A percentile compares a stretch with the other conserved stretches of the same genome.
Evolutionary conservation across 1,140 invertebrate genomes (phyloP).

Genomic region (Hermatobates lingyangjiaoensis): DNA sequence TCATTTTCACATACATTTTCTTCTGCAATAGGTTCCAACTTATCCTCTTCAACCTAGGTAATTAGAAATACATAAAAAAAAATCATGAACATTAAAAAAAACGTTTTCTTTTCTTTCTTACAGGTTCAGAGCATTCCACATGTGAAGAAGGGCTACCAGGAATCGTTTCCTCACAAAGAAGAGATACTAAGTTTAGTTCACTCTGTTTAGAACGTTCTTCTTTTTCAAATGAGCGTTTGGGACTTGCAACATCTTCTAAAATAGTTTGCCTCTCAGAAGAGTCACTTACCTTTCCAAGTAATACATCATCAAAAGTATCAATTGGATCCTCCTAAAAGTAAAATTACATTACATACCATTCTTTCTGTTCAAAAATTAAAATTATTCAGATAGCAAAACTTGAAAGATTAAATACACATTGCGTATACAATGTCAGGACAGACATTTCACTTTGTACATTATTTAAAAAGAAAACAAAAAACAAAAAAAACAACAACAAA

Average conservation of each 20-base stretch:
- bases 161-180: conserved; percentile 72
- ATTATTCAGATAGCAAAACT: not conserved
- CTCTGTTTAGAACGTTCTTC: conserved; percentile 17
- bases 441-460: not conserved
- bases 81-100: not conserved
- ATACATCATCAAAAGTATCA: conserved; percentile 4
- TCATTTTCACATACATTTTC: not conserved
- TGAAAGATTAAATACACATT: not conserved
- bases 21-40: not conserved
- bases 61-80: not conserved
- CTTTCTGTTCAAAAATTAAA: not conserved
- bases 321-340: conserved; percentile 2
- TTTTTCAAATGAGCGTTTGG: conserved; percentile 16
- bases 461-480: not conserved
- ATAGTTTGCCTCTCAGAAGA: conserved; percentile 8
- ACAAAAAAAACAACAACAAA: conserved; percentile 2
- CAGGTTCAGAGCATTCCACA: conserved; percentile 18
- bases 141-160: conserved; percentile 62
- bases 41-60: not conserved
- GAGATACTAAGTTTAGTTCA: conserved; percentile 23
- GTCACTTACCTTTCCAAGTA: not conserved
- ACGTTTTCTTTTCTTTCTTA: conserved; percentile 19
- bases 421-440: not conserved
- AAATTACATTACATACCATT: not conserved
- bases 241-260: conserved; percentile 14